Base-by-base conservation (phyloP, 2,797 vertebrate genomes). In the Phoeniculus purpureus region DNA sequence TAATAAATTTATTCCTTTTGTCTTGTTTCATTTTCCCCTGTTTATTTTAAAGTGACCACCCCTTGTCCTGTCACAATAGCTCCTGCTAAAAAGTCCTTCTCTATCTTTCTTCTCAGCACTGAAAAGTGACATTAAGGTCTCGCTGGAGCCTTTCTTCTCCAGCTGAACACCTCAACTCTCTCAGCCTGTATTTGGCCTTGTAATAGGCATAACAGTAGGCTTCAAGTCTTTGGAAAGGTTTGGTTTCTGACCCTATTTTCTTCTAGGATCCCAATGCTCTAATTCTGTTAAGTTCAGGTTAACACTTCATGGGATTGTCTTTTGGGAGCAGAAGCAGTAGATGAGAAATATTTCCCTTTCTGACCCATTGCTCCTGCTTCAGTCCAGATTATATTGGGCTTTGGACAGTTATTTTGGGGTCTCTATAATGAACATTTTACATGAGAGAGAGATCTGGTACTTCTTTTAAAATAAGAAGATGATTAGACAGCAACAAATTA, bases 401-500 rank as follows among this genome's bases (percentile, higher is more conserved):
- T 43, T 54, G 29, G 55, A 51, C 85, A 60, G 79, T 62, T 89
- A 75, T 72, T 93, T 95, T 89, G 68, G 61, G 55, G 47, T 85
- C 64, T 34, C 1, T 40, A 6, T 51, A 92, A 83, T 27, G 45
- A 71, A 56, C 27, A 26, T 8, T 75, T 81, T 73, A 75, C 37
- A 66, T 48, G 54, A 61, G 54, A 84, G 62, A 67, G 51, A 23
- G 45, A 67, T 59, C 88, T 65, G 62, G 52, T 32, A 68, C 37
- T 86, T 92, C 74, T 50, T 43, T 37, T 83, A 79, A 93, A 92
- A 87, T 47, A 51, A 58, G 40, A 75, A 75, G 71, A 81, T 79
- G 78, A 90, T 75, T 52, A 80, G 58, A 79, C 54, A 81, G n/a
- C 31, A 85, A 81, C 81, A 93, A 94, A 95, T 81, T 40, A 45